Percentiles rank a stretch among this genome's conserved stretches.
These are phyloP conservation scores for Amniataba percoides DNA, from an alignment of 2,797 vertebrate species.

Conservation along the genomic window DNA sequence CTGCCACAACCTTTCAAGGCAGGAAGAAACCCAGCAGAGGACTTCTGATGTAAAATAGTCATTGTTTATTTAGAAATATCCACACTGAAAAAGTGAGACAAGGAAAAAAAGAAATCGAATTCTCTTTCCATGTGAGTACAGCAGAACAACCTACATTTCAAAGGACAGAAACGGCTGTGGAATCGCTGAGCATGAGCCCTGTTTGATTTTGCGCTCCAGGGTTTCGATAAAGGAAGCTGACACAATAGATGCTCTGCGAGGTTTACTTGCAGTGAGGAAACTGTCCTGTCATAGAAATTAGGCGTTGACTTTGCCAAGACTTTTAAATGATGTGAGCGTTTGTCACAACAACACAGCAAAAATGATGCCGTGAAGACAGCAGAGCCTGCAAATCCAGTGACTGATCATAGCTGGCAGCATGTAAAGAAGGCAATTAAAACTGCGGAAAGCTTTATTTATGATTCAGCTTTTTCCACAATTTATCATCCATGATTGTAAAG, in stretches of 20 bases:
- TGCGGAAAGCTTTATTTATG: slow-evolving; percentile 16
- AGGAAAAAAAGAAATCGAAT: background rate
- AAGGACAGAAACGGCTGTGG: slow-evolving; percentile 1
- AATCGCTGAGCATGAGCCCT: background rate
- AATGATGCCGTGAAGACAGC: slow-evolving; percentile 14
- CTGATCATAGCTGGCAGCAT: background rate
- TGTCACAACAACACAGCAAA: slow-evolving; percentile 24
- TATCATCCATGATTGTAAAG: too few relatives aligned
- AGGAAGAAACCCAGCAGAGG: background rate
- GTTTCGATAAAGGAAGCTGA: background rate
- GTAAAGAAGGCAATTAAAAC: slow-evolving; percentile 22
- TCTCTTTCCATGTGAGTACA: background rate
- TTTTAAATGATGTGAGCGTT: slow-evolving; percentile 23
- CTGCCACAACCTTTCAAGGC: background rate
- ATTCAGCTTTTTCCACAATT: too few relatives aligned
- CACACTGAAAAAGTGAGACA: background rate
- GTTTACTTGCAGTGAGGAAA: slow-evolving; percentile 21
- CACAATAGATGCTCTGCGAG: background rate
- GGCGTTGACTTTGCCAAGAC: background rate
- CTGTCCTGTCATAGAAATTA: slow-evolving; percentile 33
- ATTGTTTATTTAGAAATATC: background rate
- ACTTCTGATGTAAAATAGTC: too few relatives aligned
- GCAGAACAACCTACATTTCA: background rate
- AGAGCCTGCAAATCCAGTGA: slow-evolving; percentile 12
- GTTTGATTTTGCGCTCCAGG: slow-evolving; percentile 14